A percentile compares a stretch with the other conserved stretches of the same genome.
Evolutionary conservation across 2,888 invertebrate species (phyloP).

Genomic region (Drosophila robusta): DNA sequence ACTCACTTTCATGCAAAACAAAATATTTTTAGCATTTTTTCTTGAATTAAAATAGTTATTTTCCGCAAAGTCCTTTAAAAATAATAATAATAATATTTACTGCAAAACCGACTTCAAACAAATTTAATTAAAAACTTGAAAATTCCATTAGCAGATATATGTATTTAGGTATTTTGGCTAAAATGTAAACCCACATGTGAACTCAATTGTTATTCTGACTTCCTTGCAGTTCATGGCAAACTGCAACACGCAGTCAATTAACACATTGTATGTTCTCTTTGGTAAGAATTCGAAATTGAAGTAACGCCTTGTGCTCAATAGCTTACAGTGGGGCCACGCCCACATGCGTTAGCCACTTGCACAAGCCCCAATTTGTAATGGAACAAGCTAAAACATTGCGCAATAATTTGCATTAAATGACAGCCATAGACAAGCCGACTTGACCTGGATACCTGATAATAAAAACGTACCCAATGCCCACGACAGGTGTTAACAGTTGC

Average conservation of each 20-base stretch:
- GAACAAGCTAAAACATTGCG: conserved; percentile 55
- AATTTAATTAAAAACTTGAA: not conserved
- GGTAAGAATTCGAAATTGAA: conserved; percentile 30
- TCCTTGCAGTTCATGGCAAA: conserved; percentile 52
- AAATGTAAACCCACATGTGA: not conserved
- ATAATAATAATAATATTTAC: too few species aligned
- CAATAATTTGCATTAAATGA: conserved; percentile 77
- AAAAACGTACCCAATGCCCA: conserved; percentile 41
- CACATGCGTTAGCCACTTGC: conserved; percentile 57
- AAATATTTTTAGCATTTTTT: too few species aligned
- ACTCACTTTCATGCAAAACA: too few species aligned
- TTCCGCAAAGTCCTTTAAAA: too few species aligned
- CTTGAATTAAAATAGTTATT: too few species aligned
- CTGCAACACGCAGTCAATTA: conserved; percentile 15
- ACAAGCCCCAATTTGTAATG: conserved; percentile 64
- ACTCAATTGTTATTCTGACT: conserved; percentile 16
- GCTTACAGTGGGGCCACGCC: conserved; percentile 46
- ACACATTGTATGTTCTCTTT: conserved; percentile 21
- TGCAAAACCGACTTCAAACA: too few species aligned
- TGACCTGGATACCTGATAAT: conserved; percentile 64
- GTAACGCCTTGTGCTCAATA: conserved; percentile 55
- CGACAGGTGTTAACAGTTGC: conserved; percentile 62
- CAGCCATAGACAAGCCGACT: conserved; percentile 64
- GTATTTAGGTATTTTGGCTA: not conserved
- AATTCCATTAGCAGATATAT: not conserved